Percentiles rank a stretch among this genome's conserved stretches.
phyloP scores from a whole-genome alignment of 2,113 vertebrate genomes.

The Theropithecus gelada region DNA sequence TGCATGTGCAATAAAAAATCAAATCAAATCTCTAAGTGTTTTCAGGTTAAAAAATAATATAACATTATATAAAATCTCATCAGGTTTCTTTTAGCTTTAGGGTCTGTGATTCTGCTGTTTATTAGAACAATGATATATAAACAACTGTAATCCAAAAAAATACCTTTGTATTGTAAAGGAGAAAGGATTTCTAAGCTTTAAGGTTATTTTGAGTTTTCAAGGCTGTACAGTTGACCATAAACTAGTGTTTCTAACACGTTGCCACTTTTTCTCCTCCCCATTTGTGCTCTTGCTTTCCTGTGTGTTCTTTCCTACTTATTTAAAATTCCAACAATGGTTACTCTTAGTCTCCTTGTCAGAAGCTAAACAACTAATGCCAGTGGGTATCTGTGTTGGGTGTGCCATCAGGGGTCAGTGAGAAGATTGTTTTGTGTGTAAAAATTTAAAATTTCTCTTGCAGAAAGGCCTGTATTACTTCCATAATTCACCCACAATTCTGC shows the following conservation, averaged over 20 bases:
- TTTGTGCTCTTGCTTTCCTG: background rate
- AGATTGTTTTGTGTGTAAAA: slow-evolving; percentile 20
- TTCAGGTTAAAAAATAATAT: background rate
- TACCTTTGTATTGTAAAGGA: background rate
- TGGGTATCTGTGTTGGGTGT: background rate
- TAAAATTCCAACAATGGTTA: background rate
- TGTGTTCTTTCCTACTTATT: background rate
- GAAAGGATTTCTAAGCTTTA: background rate
- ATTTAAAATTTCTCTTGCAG: slow-evolving; percentile 48
- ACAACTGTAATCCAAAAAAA: background rate
- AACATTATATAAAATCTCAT: background rate
- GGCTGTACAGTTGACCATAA: background rate
- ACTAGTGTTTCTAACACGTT: background rate
- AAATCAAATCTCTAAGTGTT: background rate
- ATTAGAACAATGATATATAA: background rate
- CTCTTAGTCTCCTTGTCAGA: background rate
- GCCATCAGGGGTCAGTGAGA: background rate
- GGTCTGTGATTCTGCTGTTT: background rate
- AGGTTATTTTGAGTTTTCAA: background rate
- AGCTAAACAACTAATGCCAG: background rate
- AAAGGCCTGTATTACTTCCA: slow-evolving; percentile 58
- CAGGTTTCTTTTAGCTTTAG: background rate
- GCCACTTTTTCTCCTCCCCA: rapidly evolving
- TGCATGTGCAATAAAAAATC: background rate
- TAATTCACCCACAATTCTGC: slow-evolving; percentile 74